Base-by-base conservation (phyloP, 2,113 vertebrate species). In the Cacatua alba region DNA sequence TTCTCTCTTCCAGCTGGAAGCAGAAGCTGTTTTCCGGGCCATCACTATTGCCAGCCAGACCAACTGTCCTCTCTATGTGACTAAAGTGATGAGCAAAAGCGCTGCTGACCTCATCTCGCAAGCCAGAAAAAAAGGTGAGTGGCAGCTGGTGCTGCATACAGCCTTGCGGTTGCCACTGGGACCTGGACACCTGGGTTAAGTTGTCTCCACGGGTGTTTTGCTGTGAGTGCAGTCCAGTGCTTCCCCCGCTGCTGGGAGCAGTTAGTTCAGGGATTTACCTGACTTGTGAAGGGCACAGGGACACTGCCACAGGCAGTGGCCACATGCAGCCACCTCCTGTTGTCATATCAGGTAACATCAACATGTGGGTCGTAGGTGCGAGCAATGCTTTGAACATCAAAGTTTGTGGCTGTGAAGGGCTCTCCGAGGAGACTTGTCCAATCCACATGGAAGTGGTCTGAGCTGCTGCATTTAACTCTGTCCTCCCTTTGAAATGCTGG, bases 21-120 rank as follows among this genome's bases (percentile, higher is more conserved):
- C 99, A 7, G 99, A 99, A 98, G 99, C 99, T 9, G 99, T 99
- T 82, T 99, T 99, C 92, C 98, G 99, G 49, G 99, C 99, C 91
- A 98, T 99, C 98, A 99, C 99, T 95, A 99, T 99, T 62, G 99
- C 99, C 95, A 99, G 99, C 98, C 99, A 99, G 94, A 99, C 99
- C 98, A 99, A 99, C 98, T 99, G 99, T 89, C 99, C 99, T 21
- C 99, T 99, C 59, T 99, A 99, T 3, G 97, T 99, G 94, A 99
- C 99, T 41, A 99, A 99, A 90, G 99, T 99, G 97, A 99, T 99
- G 99, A 99, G 99, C 98, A 99, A 99, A 98, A 99, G 99, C 0
- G 99, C 99, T 5, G 99, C 99, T 44, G 99, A 99, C 96, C 98
- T 99, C 98, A 99, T 99, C 97, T 99, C 99, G 1, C 99, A 99